These are phyloP conservation scores for Pseudochromis fuscus DNA, from an alignment of 2,797 vertebrate genomes.

Conservation along the genomic window DNA sequence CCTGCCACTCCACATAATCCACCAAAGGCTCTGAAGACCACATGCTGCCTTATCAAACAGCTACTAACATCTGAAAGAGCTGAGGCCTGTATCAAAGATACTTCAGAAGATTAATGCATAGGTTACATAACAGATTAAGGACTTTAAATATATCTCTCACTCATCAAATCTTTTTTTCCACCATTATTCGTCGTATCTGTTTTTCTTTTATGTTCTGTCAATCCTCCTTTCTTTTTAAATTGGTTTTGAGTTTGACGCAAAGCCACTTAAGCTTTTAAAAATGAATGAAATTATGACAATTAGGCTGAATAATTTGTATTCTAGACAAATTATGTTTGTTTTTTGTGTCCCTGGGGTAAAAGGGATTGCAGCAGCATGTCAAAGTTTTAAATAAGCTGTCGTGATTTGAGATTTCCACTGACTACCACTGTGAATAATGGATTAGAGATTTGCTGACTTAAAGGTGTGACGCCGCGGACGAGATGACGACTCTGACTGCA, in stretches of 20 bases:
- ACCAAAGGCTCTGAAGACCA: no score
- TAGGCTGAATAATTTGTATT: neutral
- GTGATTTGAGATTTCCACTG: conserved; percentile 21
- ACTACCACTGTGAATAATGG: conserved; percentile 46
- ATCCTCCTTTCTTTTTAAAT: neutral
- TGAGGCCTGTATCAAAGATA: neutral
- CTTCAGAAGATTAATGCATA: conserved; percentile 20
- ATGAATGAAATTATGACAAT: neutral
- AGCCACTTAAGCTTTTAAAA: neutral
- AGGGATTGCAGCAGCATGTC: neutral
- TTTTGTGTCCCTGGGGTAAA: neutral
- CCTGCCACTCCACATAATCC: neutral
- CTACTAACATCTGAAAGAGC: no score
- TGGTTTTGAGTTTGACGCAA: neutral
- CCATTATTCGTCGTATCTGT: neutral
- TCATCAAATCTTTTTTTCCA: neutral
- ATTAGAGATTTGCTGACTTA: conserved; percentile 46
- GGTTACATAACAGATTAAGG: neutral
- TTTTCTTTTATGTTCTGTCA: neutral
- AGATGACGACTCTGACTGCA: neutral
- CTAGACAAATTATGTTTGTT: neutral
- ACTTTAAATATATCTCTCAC: neutral
- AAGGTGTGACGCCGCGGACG: conserved; percentile 31
- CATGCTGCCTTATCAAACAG: no score
- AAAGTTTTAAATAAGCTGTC: conserved; percentile 14